phyloP scores from a whole-genome alignment of 2,113 vertebrate genomes.

The Anhinga rufa region DNA sequence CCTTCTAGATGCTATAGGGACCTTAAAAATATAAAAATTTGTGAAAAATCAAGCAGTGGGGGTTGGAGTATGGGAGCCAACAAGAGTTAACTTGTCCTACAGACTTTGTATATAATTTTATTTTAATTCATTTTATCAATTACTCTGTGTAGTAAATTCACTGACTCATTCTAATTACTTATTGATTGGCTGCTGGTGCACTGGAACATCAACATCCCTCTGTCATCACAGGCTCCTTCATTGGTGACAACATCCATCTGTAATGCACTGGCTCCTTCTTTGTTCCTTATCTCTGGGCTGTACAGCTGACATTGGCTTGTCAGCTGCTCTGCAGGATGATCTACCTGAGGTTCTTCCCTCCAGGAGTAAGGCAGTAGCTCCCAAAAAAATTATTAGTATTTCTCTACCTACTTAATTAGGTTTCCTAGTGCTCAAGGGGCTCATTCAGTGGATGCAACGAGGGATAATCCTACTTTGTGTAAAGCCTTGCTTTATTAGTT shows the following conservation, averaged over 20 bases:
- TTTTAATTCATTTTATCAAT: background rate
- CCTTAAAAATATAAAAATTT: background rate
- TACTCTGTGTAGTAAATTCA: background rate
- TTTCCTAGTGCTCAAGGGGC: background rate
- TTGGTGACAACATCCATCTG: background rate
- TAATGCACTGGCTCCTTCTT: background rate
- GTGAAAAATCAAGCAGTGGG: background rate
- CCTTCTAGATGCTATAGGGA: background rate
- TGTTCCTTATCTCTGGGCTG: background rate
- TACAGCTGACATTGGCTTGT: background rate
- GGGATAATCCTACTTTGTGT: background rate
- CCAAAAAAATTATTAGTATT: background rate
- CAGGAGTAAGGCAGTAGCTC: background rate
- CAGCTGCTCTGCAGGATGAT: background rate
- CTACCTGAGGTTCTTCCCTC: background rate
- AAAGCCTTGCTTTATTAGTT: background rate
- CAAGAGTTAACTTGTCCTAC: background rate
- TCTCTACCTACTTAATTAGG: background rate
- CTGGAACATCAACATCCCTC: rapidly evolving
- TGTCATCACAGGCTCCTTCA: background rate
- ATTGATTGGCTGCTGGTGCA: background rate
- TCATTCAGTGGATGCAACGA: background rate
- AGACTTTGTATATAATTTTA: background rate
- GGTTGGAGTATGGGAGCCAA: background rate
- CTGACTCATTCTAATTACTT: background rate